phyloP scores from a whole-genome alignment of 1,140 invertebrate species.

The Bombus soroeensis region DNA sequence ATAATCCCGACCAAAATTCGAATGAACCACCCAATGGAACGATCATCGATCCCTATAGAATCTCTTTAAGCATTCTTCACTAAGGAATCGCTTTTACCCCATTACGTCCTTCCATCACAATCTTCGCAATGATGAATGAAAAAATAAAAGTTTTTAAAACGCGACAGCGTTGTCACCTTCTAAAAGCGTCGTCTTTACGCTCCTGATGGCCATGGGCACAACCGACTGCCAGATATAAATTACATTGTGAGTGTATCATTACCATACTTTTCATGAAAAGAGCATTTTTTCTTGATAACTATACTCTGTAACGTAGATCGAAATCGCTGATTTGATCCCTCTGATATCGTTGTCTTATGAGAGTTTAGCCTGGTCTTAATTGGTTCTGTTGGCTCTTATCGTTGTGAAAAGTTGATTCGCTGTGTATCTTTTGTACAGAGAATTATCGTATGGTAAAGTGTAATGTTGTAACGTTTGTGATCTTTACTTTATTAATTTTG shows the following conservation, averaged over 20 bases:
- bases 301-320: background rate
- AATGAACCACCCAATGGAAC: slow-evolving; percentile 24
- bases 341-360: background rate
- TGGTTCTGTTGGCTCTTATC: background rate
- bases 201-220: background rate
- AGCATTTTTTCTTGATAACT: background rate
- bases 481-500: background rate
- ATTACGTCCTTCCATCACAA: slow-evolving; percentile 33
- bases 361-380: background rate
- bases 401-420: background rate
- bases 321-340: background rate
- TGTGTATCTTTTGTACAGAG: background rate
- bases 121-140: slow-evolving; percentile 15
- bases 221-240: no score
- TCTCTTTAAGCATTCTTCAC: background rate
- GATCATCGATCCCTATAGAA: background rate
- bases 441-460: background rate
- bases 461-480: background rate
- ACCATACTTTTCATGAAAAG: background rate
- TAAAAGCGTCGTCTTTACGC: background rate
- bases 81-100: background rate
- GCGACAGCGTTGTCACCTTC: background rate
- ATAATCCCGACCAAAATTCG: slow-evolving; percentile 32
- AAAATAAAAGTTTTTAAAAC: slow-evolving; percentile 49
- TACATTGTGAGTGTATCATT: background rate